These are phyloP conservation scores for Meleagris gallopavo DNA, from an alignment of 2,113 vertebrate genomes.

Conservation along the genomic window DNA sequence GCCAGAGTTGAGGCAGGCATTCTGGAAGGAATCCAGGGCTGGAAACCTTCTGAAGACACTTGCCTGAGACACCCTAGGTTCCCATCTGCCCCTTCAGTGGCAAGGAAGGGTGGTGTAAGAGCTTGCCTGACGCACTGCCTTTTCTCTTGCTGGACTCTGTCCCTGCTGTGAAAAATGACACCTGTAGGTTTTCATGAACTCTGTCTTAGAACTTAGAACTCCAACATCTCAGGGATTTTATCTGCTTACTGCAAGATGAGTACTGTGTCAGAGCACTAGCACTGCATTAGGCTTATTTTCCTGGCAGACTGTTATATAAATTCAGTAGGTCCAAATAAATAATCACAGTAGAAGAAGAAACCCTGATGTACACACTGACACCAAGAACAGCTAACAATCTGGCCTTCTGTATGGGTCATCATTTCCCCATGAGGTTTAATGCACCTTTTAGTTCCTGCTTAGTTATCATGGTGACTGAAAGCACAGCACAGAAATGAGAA, in stretches of 20 bases:
- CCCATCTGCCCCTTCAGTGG: rapidly evolving
- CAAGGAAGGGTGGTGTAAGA: neutral
- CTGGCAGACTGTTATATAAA: neutral
- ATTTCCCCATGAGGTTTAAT: neutral
- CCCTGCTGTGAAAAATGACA: neutral
- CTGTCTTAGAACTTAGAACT: neutral
- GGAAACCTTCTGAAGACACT: neutral
- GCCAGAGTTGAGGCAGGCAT: neutral
- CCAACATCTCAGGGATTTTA: rapidly evolving
- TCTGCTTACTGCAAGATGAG: rapidly evolving
- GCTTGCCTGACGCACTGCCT: neutral
- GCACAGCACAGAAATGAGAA: neutral
- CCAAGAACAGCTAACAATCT: neutral
- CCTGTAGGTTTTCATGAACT: neutral
- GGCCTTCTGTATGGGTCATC: neutral
- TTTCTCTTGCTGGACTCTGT: neutral
- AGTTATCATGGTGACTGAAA: neutral
- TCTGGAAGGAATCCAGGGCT: neutral
- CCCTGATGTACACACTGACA: neutral
- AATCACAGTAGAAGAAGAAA: neutral
- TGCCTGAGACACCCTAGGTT: rapidly evolving
- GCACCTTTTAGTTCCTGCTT: neutral
- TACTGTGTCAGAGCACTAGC: neutral
- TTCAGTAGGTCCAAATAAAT: neutral
- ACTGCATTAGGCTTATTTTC: neutral